A percentile compares a stretch with the other conserved stretches of the same genome.
Evolutionary conservation across 2,113 vertebrate species (phyloP).

Genomic region (Colinus virginianus): DNA sequence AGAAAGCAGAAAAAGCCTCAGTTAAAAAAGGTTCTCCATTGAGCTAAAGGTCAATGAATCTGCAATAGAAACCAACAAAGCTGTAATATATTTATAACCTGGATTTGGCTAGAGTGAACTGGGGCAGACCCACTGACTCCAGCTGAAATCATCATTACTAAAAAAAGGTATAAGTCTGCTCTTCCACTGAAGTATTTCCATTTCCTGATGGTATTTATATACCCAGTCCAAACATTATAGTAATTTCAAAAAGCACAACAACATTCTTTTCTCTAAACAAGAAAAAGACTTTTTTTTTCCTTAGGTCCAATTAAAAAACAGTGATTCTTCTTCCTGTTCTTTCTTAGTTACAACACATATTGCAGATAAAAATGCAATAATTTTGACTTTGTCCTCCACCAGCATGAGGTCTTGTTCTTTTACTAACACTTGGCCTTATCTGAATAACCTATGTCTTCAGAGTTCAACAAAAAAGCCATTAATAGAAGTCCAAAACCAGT

Average conservation of each 20-base stretch:
- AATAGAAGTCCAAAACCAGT: slow-evolving; percentile 72
- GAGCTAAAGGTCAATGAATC: slow-evolving; percentile 47
- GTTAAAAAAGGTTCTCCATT: not conserved
- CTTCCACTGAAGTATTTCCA: not conserved
- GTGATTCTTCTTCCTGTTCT: no score
- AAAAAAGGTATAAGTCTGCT: not conserved
- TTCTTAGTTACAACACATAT: not conserved
- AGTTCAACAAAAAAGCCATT: slow-evolving; percentile 71
- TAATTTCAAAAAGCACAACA: not conserved
- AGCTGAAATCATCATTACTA: slow-evolving; percentile 1
- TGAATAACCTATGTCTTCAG: slow-evolving; percentile 69
- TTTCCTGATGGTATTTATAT: not conserved
- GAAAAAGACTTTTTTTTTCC: not conserved
- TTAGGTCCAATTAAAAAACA: not conserved
- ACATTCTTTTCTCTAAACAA: not conserved
- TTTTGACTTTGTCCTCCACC: not conserved
- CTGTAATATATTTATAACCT: slow-evolving; percentile 28
- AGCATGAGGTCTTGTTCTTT: not conserved
- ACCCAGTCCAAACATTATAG: not conserved
- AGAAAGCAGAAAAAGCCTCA: not conserved
- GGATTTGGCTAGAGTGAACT: not conserved
- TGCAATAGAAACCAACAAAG: slow-evolving; percentile 22
- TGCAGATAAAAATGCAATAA: not conserved
- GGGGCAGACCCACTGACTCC: not conserved
- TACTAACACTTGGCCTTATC: slow-evolving; percentile 67